Evolutionary conservation across 2,797 vertebrate genomes (phyloP).

Genomic region (Dendrocincla tyrannina): DNA sequence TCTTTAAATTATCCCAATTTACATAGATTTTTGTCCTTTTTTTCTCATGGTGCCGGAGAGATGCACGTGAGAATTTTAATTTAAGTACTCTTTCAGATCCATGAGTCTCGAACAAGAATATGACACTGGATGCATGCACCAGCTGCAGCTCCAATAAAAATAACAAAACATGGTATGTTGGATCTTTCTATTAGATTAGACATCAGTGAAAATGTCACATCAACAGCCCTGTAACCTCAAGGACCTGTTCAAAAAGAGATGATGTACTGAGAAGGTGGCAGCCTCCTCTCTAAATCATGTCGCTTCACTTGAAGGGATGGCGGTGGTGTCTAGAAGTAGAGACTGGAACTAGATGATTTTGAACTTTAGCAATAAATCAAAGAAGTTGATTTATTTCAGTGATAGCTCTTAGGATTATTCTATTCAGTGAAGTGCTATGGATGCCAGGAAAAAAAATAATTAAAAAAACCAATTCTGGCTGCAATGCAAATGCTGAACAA

Average conservation of each 20-base stretch:
- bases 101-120: not conserved
- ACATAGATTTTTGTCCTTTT: not conserved
- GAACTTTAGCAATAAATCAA: slow-evolving; percentile 55
- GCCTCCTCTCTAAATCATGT: slow-evolving; percentile 30
- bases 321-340: slow-evolving; percentile 1
- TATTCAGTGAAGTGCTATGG: not conserved
- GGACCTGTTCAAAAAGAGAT: slow-evolving; percentile 33
- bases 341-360: slow-evolving; percentile 28
- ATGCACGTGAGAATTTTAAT: not conserved
- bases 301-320: slow-evolving; percentile 17
- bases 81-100: not conserved
- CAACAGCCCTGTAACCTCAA: slow-evolving; percentile 17
- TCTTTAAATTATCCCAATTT: not conserved
- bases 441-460: not conserved
- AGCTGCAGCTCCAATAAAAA: not conserved
- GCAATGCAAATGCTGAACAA: not conserved
- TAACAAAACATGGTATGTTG: not conserved
- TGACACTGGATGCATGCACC: not conserved
- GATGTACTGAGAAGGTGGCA: not conserved
- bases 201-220: slow-evolving; percentile 21
- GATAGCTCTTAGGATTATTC: not conserved
- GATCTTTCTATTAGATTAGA: slow-evolving; percentile 41
- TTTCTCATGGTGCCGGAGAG: not conserved
- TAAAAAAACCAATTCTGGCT: not conserved
- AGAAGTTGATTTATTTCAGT: slow-evolving; percentile 44